These are phyloP conservation scores for Pyrgilauda ruficollis DNA, from an alignment of 2,113 vertebrate genomes.

Conservation along the genomic window DNA sequence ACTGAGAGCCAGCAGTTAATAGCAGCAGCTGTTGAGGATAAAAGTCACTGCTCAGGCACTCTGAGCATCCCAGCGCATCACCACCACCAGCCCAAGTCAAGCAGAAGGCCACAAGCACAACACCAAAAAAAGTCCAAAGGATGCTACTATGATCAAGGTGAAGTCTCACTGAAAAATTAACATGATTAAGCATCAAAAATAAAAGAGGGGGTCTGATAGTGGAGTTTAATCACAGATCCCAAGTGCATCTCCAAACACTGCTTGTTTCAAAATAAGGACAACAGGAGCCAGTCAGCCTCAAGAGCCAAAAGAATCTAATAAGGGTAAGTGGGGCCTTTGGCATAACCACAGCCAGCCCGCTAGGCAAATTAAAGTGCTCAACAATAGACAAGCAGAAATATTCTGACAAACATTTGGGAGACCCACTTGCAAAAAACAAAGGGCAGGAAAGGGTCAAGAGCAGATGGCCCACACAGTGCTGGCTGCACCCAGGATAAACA, in stretches of 20 bases:
- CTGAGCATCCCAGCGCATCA: not conserved
- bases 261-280: not conserved
- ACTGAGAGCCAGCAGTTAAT: not conserved
- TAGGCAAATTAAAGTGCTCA: not conserved
- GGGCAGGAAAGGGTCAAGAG: not conserved
- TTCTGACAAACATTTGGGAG: not conserved
- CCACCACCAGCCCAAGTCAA: not conserved
- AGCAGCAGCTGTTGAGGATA: slow-evolving; percentile 59
- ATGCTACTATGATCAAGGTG: not conserved
- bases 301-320: not conserved
- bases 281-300: not conserved
- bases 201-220: not conserved
- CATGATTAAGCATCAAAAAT: not conserved
- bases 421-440: not conserved
- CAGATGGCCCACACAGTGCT: not conserved
- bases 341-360: fast-evolving
- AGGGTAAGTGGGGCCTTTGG: not conserved
- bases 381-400: not conserved
- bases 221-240: not conserved
- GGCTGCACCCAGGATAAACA: not conserved
- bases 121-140: not conserved
- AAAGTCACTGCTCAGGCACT: slow-evolving; percentile 49
- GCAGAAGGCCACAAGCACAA: not conserved
- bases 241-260: not conserved
- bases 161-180: not conserved